phyloP scores from a whole-genome alignment of 2,888 invertebrate genomes.

The Holacanthella duospinosa region DNA sequence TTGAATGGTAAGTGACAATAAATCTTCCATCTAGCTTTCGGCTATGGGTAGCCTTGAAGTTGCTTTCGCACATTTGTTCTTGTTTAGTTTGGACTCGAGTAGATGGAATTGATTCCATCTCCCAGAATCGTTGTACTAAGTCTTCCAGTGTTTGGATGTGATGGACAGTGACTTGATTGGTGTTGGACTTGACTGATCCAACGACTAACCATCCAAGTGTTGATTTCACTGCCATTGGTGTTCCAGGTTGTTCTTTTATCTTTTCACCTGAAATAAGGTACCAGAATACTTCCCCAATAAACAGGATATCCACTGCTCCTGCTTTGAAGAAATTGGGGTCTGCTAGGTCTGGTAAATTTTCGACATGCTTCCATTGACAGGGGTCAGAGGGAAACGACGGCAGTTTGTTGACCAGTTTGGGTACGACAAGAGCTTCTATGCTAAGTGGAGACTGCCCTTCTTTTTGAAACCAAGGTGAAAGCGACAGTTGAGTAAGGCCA shows the following conservation, averaged over 20 bases:
- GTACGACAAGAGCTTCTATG: too few relatives aligned
- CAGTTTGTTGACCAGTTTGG: background rate
- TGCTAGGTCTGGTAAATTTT: constrained; percentile 9
- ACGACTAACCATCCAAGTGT: constrained; percentile 17
- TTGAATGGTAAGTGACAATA: too few relatives aligned
- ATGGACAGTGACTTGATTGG: background rate
- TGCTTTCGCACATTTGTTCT: too few relatives aligned
- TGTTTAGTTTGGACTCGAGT: constrained; percentile 26
- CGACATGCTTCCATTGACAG: constrained; percentile 6
- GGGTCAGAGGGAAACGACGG: background rate
- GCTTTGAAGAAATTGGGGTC: constrained; percentile 14
- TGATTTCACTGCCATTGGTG: constrained; percentile 12
- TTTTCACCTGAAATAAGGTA: constrained; percentile 7
- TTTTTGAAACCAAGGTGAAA: too few relatives aligned
- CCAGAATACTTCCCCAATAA: constrained; percentile 16
- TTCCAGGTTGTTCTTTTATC: background rate
- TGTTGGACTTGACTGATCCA: background rate
- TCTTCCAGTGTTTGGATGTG: background rate
- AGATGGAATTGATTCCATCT: constrained; percentile 32
- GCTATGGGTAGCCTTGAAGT: too few relatives aligned
- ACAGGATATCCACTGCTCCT: constrained; percentile 11
- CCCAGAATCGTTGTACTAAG: constrained; percentile 27
- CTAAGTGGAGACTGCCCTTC: too few relatives aligned
- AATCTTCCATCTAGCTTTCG: too few relatives aligned
- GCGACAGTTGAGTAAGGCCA: too few relatives aligned